Conservation (phyloP, 2,797 vertebrate species). For the Babyrousa celebensis region DNA sequence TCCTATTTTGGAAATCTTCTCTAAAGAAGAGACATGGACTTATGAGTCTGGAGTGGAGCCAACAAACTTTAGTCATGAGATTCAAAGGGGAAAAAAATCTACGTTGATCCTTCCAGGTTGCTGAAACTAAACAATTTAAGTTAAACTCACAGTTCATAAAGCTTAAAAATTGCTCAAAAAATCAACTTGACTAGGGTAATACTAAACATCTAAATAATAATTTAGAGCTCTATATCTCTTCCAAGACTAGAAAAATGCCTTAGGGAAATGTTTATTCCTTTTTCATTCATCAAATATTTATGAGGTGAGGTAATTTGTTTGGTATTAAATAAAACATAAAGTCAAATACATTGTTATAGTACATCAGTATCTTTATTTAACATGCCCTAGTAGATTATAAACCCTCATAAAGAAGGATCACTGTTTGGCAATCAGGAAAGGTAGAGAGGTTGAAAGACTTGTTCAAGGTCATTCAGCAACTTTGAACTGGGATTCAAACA, state of each 20-base stretch:
- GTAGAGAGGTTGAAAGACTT: background rate
- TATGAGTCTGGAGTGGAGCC: background rate
- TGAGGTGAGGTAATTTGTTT: slow-evolving; percentile 34
- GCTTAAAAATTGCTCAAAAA: background rate
- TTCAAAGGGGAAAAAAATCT: background rate
- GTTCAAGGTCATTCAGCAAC: background rate
- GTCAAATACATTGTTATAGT: slow-evolving; percentile 2
- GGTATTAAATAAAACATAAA: slow-evolving; percentile 10
- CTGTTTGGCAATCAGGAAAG: background rate
- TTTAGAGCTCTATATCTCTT: background rate
- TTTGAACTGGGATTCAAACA: background rate
- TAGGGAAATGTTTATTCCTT: background rate
- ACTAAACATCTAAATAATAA: slow-evolving; percentile 22
- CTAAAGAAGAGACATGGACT: background rate
- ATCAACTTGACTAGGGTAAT: slow-evolving; percentile 7
- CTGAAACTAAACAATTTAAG: slow-evolving; percentile 26
- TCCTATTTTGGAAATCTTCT: background rate
- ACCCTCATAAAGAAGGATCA: background rate
- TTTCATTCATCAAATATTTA: slow-evolving; percentile 61
- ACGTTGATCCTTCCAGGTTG: background rate
- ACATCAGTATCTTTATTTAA: background rate
- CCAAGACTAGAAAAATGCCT: slow-evolving; percentile 11
- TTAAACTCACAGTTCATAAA: slow-evolving; percentile 24
- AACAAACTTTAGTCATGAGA: background rate
- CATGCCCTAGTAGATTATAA: background rate